These are phyloP conservation scores for Perca flavescens DNA, from an alignment of 2,113 vertebrate species.

Conservation along the genomic window DNA sequence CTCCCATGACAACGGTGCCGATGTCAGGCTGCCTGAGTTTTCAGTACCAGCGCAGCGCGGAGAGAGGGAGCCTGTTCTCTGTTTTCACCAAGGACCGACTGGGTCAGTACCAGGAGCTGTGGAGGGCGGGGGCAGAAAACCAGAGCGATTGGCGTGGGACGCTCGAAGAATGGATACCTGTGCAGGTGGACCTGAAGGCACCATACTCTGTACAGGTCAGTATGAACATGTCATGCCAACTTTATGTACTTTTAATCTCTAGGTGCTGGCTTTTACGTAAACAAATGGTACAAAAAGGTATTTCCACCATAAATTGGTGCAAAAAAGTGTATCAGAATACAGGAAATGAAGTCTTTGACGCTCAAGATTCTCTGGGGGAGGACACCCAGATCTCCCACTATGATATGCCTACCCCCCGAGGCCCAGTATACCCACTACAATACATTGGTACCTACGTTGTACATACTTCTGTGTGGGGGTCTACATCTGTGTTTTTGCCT, in stretches of 20 bases:
- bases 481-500: neutral
- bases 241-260: neutral
- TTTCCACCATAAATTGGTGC: too few relatives aligned
- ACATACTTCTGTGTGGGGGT: too few relatives aligned
- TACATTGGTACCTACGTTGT: too few relatives aligned
- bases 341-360: too few relatives aligned
- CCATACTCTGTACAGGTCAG: slow-evolving; percentile 92
- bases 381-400: too few relatives aligned
- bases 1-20: slow-evolving; percentile 87
- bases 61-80: slow-evolving; percentile 87
- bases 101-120: slow-evolving; percentile 94
- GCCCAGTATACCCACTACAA: too few relatives aligned
- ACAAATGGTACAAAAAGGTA: neutral
- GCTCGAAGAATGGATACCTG: slow-evolving; percentile 84
- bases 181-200: slow-evolving; percentile 90
- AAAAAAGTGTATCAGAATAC: too few relatives aligned
- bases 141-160: slow-evolving; percentile 58
- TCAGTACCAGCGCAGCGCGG: slow-evolving; percentile 90
- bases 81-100: slow-evolving; percentile 88
- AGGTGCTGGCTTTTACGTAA: neutral
- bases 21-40: slow-evolving; percentile 95
- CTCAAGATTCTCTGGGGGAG: too few relatives aligned
- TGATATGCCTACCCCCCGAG: too few relatives aligned
- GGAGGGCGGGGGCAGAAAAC: slow-evolving; percentile 82
- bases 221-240: neutral